Percentiles rank a stretch among this genome's conserved stretches.
These are phyloP conservation scores for Littorina saxatilis DNA, from an alignment of 1,140 invertebrate species.

Conservation along the genomic window DNA sequence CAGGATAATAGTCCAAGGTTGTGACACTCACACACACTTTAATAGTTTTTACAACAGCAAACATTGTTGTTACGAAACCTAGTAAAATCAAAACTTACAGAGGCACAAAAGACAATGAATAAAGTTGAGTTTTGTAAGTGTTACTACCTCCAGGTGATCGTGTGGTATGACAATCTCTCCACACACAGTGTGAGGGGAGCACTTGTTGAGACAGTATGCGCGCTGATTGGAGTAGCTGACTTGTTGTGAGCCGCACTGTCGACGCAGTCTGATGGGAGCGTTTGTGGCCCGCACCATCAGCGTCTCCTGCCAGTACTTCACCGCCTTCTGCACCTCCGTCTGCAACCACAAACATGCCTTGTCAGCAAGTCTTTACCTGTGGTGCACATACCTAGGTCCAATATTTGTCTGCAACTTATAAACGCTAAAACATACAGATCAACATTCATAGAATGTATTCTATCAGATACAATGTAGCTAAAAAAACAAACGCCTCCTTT, in stretches of 20 bases:
- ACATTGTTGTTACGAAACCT: no score
- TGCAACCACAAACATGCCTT: constrained; percentile 75
- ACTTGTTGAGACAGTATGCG: constrained; percentile 92
- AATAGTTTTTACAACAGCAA: no score
- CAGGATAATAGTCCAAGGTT: background rate
- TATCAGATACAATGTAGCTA: no score
- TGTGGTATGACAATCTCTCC: constrained; percentile 95
- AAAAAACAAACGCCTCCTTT: no score
- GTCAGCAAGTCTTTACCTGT: no score
- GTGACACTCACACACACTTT: background rate
- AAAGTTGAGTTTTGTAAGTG: background rate
- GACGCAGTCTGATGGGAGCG: constrained; percentile 88
- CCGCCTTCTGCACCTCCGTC: constrained; percentile 88
- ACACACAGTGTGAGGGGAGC: constrained; percentile 91
- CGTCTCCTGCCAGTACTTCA: constrained; percentile 94
- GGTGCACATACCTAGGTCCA: no score
- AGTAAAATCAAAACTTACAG: no score
- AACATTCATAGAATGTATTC: no score
- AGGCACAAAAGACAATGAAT: no score
- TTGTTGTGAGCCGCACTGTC: constrained; percentile 42
- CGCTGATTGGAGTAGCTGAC: constrained; percentile 75
- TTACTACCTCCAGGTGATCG: constrained; percentile 90
- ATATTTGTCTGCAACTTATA: no score
- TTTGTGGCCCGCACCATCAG: constrained; percentile 90
- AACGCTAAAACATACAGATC: no score